phyloP scores from a whole-genome alignment of 2,888 invertebrate genomes.

The Beris chalybata region DNA sequence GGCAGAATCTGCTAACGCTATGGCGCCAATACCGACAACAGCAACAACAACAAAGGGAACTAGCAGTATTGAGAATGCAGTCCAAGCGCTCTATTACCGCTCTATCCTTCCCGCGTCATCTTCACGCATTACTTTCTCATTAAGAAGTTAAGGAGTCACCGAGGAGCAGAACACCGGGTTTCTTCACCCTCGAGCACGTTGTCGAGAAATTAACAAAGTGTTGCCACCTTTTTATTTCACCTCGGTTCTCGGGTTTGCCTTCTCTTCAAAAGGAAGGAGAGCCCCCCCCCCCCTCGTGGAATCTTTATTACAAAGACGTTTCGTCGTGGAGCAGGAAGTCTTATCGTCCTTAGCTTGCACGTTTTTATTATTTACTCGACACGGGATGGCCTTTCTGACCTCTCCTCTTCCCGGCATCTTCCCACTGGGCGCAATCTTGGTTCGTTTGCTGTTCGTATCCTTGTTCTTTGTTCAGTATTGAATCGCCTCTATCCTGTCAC shows the following conservation, averaged over 20 bases:
- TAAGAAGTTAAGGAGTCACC: conserved; percentile 22
- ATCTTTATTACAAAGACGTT: conserved; percentile 3
- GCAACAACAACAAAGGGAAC: too few species aligned
- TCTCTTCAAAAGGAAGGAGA: background rate
- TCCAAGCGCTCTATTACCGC: background rate
- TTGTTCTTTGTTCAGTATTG: too few species aligned
- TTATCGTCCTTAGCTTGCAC: conserved; percentile 6
- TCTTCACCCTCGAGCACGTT: conserved; percentile 5
- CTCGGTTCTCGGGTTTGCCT: conserved; percentile 2
- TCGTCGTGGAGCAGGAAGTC: background rate
- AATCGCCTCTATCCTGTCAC: too few species aligned
- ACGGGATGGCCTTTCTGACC: background rate
- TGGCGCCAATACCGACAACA: too few species aligned
- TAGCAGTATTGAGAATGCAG: too few species aligned
- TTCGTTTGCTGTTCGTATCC: too few species aligned
- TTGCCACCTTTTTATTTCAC: conserved; percentile 13
- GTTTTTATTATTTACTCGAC: conserved; percentile 17
- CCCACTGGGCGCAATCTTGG: background rate
- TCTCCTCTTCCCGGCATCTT: background rate
- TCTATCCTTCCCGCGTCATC: too few species aligned
- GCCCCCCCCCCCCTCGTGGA: background rate
- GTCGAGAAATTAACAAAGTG: conserved; percentile 18
- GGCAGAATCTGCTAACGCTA: too few species aligned
- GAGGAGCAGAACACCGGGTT: background rate
- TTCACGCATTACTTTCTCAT: conserved; percentile 8